A percentile compares a stretch with the other conserved stretches of the same genome.
phyloP scores from a whole-genome alignment of 1,140 invertebrate genomes.

The Bombus soroeensis region DNA sequence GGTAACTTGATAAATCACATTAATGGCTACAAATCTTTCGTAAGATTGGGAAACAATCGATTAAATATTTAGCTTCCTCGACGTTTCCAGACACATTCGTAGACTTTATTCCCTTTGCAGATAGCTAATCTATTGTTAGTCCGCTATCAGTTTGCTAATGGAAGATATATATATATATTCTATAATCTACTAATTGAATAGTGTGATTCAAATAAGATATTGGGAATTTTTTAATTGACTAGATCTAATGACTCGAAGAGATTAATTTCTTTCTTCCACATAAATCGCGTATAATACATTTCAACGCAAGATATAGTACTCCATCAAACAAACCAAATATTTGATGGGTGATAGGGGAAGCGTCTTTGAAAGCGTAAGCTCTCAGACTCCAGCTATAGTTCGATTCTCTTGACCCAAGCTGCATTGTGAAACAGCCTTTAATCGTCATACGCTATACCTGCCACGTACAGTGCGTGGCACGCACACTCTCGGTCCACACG shows the following conservation, averaged over 20 bases:
- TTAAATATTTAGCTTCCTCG: not conserved
- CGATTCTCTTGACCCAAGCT: not conserved
- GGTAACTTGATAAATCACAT: not conserved
- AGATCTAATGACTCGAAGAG: not conserved
- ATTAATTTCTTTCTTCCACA: no score
- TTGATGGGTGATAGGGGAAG: not conserved
- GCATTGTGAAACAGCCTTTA: conserved; percentile 8
- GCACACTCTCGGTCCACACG: not conserved
- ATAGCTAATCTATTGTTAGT: not conserved
- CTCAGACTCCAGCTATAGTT: not conserved
- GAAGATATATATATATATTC: no score
- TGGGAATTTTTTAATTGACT: not conserved
- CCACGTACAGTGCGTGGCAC: conserved; percentile 12
- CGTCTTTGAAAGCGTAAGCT: not conserved
- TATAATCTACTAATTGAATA: not conserved
- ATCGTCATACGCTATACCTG: conserved; percentile 4
- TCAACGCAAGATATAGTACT: not conserved
- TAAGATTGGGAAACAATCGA: not conserved
- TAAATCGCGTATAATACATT: not conserved
- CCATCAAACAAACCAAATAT: not conserved
- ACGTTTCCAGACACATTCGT: not conserved
- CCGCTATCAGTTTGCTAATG: no score
- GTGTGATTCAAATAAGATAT: not conserved
- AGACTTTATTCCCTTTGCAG: not conserved
- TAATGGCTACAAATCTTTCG: not conserved